phyloP scores from a whole-genome alignment of 2,113 vertebrate species.

The Tapirus terrestris region DNA sequence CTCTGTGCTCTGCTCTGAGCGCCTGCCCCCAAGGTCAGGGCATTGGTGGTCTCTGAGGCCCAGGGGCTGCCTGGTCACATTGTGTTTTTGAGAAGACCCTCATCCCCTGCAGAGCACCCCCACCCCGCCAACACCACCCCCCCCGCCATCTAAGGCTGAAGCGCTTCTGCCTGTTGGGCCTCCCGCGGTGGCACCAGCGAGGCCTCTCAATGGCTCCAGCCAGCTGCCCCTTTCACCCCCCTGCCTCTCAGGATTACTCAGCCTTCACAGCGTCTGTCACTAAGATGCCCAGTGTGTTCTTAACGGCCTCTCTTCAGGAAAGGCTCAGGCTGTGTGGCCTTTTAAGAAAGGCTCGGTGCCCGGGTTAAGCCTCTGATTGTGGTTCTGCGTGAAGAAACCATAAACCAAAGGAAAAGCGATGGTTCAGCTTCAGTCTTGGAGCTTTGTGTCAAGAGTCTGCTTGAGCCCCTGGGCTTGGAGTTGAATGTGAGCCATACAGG shows the following conservation, averaged over 20 bases:
- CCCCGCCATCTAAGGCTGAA: background rate
- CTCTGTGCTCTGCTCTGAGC: background rate
- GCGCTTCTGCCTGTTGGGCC: background rate
- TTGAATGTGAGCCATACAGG: background rate
- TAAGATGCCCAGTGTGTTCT: constrained; percentile 19
- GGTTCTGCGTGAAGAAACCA: constrained; percentile 63
- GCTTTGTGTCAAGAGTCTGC: constrained; percentile 45
- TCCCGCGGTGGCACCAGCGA: background rate
- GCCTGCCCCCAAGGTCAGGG: background rate
- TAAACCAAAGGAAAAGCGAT: constrained; percentile 33
- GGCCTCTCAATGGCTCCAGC: background rate
- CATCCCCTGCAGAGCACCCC: background rate
- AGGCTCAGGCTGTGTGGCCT: constrained; percentile 49
- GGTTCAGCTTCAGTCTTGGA: constrained; percentile 34
- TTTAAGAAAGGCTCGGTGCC: constrained; percentile 44
- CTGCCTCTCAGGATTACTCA: constrained; percentile 56
- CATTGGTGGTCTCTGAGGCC: constrained; percentile 19
- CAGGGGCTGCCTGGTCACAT: background rate
- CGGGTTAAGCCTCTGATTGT: constrained; percentile 59
- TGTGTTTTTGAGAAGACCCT: constrained; percentile 47
- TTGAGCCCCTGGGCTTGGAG: background rate
- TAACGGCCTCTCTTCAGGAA: constrained; percentile 63
- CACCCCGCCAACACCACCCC: background rate
- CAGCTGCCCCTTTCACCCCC: constrained; percentile 44
- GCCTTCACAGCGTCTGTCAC: constrained; percentile 41